phyloP scores from a whole-genome alignment of 2,113 vertebrate species.

The Peucedramus taeniatus region DNA sequence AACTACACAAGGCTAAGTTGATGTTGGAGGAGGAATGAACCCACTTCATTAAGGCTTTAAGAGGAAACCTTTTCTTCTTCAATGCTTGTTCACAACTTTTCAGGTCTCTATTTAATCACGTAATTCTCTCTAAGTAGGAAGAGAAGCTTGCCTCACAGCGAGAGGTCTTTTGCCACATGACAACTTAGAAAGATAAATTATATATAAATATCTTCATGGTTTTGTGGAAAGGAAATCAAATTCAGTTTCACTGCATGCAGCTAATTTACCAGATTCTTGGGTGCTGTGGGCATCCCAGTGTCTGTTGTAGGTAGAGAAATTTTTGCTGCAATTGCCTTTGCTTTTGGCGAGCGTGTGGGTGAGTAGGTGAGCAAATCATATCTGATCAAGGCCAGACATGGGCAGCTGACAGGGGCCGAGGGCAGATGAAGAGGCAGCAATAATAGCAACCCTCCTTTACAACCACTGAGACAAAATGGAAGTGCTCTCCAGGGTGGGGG shows the following conservation, averaged over 20 bases:
- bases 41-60: constrained; percentile 98
- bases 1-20: constrained; percentile 93
- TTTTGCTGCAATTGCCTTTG: neutral
- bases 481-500: neutral
- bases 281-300: neutral
- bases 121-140: constrained; percentile 93
- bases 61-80: constrained; percentile 91
- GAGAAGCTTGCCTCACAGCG: constrained; percentile 85
- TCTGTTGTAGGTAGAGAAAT: neutral
- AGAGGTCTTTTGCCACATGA: constrained; percentile 87
- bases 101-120: constrained; percentile 95
- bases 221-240: constrained; percentile 65
- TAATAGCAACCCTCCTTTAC: neutral
- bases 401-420: fast-evolving
- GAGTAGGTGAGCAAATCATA: neutral
- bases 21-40: constrained; percentile 91
- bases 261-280: constrained; percentile 55
- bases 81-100: constrained; percentile 89
- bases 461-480: neutral
- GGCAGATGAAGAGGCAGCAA: neutral
- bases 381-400: fast-evolving
- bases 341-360: neutral
- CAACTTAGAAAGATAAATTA: constrained; percentile 95
- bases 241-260: constrained; percentile 59
- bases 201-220: constrained; percentile 86